A percentile compares a stretch with the other conserved stretches of the same genome.
These are phyloP conservation scores for Lathronympha strigana DNA, from an alignment of 2,888 invertebrate species.

Conservation along the genomic window DNA sequence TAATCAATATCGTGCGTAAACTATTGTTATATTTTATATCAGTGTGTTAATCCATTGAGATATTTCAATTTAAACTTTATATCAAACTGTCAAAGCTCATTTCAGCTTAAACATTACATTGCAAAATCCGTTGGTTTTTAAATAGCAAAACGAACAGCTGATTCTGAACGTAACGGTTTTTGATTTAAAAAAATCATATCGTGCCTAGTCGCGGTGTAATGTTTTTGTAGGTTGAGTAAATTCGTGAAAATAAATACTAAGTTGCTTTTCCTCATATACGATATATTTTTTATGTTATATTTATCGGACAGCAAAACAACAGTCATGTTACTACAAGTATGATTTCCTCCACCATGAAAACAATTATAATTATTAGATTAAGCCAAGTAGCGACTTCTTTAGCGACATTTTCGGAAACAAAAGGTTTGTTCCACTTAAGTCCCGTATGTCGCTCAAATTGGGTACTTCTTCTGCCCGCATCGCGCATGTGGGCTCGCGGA, in stretches of 20 bases:
- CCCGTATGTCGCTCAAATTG: constrained; percentile 41
- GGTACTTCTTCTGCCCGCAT: constrained; percentile 61
- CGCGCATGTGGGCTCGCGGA: constrained; percentile 54
- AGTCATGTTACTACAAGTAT: too few relatives aligned
- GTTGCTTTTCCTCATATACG: too few relatives aligned
- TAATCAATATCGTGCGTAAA: constrained; percentile 40
- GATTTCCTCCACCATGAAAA: too few relatives aligned
- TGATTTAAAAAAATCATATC: neutral
- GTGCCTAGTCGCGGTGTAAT: neutral
- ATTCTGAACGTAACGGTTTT: constrained; percentile 75
- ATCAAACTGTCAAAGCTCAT: constrained; percentile 47
- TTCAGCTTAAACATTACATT: constrained; percentile 46
- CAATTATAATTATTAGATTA: too few relatives aligned
- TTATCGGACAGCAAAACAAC: too few relatives aligned
- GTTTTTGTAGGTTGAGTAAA: too few relatives aligned
- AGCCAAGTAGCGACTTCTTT: too few relatives aligned
- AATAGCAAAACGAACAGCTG: constrained; percentile 67
- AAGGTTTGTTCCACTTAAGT: constrained; percentile 35
- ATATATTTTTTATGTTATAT: too few relatives aligned
- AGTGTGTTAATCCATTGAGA: neutral
- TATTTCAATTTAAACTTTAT: constrained; percentile 39
- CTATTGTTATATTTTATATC: constrained; percentile 27
- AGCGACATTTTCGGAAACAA: constrained; percentile 12
- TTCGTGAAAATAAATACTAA: too few relatives aligned
- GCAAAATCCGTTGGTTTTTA: constrained; percentile 60